Base-by-base conservation (phyloP, 2,888 invertebrate species). In the Orthosia gothica region DNA sequence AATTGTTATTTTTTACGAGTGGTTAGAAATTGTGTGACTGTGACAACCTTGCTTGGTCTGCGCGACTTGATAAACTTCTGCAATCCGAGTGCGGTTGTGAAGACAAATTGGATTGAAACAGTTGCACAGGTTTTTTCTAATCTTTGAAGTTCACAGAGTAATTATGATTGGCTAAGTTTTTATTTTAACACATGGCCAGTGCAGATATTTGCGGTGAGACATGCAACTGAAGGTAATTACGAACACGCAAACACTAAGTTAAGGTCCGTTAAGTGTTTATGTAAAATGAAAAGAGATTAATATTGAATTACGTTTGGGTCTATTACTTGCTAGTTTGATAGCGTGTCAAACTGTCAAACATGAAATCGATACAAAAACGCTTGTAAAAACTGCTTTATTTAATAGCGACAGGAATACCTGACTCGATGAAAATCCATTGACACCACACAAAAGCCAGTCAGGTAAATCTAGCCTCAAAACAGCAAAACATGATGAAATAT, bases 31-130 rank as follows among this genome's bases (percentile, higher is more conserved):
- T 65, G 20, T 55, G 52, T 50, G 59, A 40, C 57, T 13, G 80
- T 76, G 85, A 78, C 86, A 88, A 84, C 88, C 88, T 83, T 85
- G 84, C 66, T 63, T 79, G 68, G 73, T 69, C 72, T 32, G 64
- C 58, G 74, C 61, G 81, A 73, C 75, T 83, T 84, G 87, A 86
- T 88, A 85, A 90, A 91, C 87, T 89, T 90, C 76, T 85, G 76
- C 85, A 89, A 87, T 87, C 87, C 83, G 71, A 67, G 78, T 86
- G 85, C 83, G 76, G 80, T 76, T 81, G 79, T 76, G 74, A 64
- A 76, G 76, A 83, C 81, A 88, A 87, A 89, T 89, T 88, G 79
- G 76, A 81, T 83, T 69, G 76, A 83, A 84, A 84, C 76, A 62
- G 74, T 87, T 77, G 63, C 70, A 70, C 54, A 50, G 58, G 40